Evolutionary conservation across 2,888 invertebrate genomes (phyloP).

Genomic region (Thymelicus acteon): DNA sequence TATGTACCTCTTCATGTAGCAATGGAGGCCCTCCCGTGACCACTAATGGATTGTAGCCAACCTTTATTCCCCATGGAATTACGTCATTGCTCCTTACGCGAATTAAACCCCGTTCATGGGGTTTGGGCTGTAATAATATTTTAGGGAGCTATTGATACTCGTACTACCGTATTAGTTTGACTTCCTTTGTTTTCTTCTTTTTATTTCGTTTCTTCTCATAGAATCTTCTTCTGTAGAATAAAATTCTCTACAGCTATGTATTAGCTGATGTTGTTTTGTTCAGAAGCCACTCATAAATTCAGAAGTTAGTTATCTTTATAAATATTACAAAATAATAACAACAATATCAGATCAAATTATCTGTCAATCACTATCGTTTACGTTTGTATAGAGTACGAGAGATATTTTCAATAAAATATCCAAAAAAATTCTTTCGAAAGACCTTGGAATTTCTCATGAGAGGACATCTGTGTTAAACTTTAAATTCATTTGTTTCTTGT

Average conservation of each 20-base stretch:
- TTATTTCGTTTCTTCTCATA: neutral
- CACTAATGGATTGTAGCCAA: constrained; percentile 6
- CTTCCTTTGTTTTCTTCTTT: neutral
- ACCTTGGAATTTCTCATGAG: neutral
- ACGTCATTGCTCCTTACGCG: constrained; percentile 7
- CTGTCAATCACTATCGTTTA: too few relatives aligned
- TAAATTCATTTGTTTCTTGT: neutral
- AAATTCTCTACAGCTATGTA: too few relatives aligned
- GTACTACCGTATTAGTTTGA: neutral
- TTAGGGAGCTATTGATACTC: neutral
- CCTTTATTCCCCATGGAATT: constrained; percentile 1
- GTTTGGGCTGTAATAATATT: neutral
- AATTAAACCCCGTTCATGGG: constrained; percentile 8
- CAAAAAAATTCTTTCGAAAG: too few relatives aligned
- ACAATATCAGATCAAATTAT: too few relatives aligned
- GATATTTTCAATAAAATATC: too few relatives aligned
- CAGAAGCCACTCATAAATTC: too few relatives aligned
- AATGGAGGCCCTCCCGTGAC: neutral
- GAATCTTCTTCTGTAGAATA: too few relatives aligned
- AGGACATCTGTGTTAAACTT: neutral
- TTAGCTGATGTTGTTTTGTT: too few relatives aligned
- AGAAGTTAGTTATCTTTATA: too few relatives aligned
- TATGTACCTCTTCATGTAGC: too few relatives aligned
- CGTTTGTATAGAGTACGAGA: too few relatives aligned
- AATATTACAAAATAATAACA: too few relatives aligned